phyloP scores from a whole-genome alignment of 2,888 invertebrate species.

The Crocallis elinguaria region DNA sequence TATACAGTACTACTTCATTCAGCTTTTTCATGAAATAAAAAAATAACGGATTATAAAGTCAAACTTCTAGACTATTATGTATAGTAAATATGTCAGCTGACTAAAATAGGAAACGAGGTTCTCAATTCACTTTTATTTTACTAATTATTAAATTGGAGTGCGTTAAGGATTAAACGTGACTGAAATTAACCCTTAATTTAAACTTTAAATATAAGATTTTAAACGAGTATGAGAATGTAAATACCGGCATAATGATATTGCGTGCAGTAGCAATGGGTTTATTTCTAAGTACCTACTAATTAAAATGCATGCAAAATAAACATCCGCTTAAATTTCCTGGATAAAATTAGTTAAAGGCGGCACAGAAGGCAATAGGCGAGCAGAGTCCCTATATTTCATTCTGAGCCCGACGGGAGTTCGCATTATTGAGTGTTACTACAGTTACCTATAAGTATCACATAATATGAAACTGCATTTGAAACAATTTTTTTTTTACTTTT shows the following conservation, averaged over 20 bases:
- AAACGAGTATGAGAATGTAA: too few species aligned
- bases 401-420: constrained; percentile 33
- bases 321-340: constrained; percentile 16
- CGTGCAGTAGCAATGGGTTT: constrained; percentile 3
- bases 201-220: too few species aligned
- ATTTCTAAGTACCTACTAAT: constrained; percentile 25
- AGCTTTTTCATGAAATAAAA: too few species aligned
- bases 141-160: too few species aligned
- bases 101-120: too few species aligned
- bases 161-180: too few species aligned
- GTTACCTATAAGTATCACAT: not conserved
- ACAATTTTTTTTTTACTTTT: not conserved
- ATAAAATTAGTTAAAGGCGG: constrained; percentile 30
- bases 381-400: constrained; percentile 30
- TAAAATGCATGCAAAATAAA: constrained; percentile 25
- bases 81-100: too few species aligned
- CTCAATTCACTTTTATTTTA: too few species aligned
- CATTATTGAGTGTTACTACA: constrained; percentile 9
- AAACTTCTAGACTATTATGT: too few species aligned
- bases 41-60: too few species aligned
- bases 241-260: not conserved
- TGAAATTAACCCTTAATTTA: too few species aligned
- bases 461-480: not conserved
- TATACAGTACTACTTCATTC: too few species aligned
- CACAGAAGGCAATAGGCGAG: constrained; percentile 33